A percentile compares a stretch with the other conserved stretches of the same genome.
Evolutionary conservation across 2,797 vertebrate genomes (phyloP).

Genomic region (Enteromius thamalakanensis): DNA sequence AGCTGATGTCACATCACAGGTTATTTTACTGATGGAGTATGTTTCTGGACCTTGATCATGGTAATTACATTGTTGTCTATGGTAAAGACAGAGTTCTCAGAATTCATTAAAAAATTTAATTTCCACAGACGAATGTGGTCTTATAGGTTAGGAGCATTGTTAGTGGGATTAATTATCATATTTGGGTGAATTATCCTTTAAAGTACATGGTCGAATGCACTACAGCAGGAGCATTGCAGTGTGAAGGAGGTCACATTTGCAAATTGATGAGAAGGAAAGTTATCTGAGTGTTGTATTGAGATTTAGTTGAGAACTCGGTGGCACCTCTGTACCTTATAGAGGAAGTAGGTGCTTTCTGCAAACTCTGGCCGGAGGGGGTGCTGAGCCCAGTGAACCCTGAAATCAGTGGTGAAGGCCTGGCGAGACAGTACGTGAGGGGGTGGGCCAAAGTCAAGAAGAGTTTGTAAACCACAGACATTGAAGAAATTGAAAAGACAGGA

Average conservation of each 20-base stretch:
- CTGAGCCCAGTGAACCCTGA: constrained; percentile 98
- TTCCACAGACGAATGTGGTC: too few relatives aligned
- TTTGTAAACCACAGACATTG: constrained; percentile 4
- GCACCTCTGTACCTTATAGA: constrained; percentile 88
- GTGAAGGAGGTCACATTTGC: not conserved
- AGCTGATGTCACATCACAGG: too few relatives aligned
- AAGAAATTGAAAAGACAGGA: not conserved
- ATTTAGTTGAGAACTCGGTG: not conserved
- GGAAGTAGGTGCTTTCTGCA: constrained; percentile 99
- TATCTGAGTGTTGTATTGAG: not conserved
- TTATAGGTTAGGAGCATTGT: too few relatives aligned
- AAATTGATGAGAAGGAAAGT: not conserved
- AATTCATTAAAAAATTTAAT: too few relatives aligned
- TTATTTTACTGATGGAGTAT: too few relatives aligned
- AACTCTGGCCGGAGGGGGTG: constrained; percentile 97
- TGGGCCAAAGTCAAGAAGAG: not conserved
- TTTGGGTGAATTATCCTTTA: too few relatives aligned
- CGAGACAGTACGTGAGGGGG: constrained; percentile 15
- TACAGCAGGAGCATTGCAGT: not conserved
- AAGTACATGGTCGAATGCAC: not conserved
- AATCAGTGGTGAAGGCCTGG: constrained; percentile 98
- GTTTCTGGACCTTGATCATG: too few relatives aligned
- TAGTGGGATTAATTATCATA: too few relatives aligned
- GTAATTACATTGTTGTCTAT: too few relatives aligned
- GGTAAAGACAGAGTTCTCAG: too few relatives aligned